phyloP scores from a whole-genome alignment of 2,797 vertebrate genomes.

The Poeciliopsis presidionis region DNA sequence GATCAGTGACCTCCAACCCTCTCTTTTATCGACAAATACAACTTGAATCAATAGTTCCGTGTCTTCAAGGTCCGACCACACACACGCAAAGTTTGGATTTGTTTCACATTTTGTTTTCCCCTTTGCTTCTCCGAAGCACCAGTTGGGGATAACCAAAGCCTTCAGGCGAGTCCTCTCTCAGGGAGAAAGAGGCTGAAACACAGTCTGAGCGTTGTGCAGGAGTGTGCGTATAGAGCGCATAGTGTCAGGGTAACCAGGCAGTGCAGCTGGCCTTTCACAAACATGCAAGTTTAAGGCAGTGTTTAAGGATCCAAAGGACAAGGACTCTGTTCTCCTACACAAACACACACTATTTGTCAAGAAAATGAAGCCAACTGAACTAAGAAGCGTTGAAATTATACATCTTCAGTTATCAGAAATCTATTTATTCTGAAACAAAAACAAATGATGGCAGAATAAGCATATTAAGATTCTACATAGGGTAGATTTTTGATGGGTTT shows the following conservation, averaged over 20 bases:
- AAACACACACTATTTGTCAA: slow-evolving; percentile 31
- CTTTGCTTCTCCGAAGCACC: slow-evolving; percentile 50
- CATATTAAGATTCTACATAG: not conserved
- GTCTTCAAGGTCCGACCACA: not conserved
- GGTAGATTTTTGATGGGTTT: not conserved
- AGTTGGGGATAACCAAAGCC: slow-evolving; percentile 45
- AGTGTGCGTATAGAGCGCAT: slow-evolving; percentile 77
- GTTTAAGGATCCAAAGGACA: slow-evolving; percentile 75
- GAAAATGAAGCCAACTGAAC: slow-evolving; percentile 23
- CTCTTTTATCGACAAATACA: not conserved
- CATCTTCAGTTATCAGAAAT: slow-evolving; percentile 3
- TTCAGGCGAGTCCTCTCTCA: slow-evolving; percentile 51
- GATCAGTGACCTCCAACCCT: not conserved
- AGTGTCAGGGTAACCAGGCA: slow-evolving; percentile 81
- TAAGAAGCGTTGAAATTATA: slow-evolving; percentile 36
- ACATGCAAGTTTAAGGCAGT: slow-evolving; percentile 76
- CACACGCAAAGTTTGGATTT: slow-evolving; percentile 48
- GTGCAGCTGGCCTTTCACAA: slow-evolving; percentile 81
- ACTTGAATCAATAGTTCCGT: not conserved
- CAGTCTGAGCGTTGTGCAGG: slow-evolving; percentile 72
- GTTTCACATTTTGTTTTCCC: slow-evolving; percentile 52
- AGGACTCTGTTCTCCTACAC: slow-evolving; percentile 63
- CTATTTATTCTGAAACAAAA: not conserved
- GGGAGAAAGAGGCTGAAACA: slow-evolving; percentile 66
- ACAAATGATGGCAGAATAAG: not conserved